Conservation (phyloP, 2,797 vertebrate species). For the Bovichtus variegatus region DNA sequence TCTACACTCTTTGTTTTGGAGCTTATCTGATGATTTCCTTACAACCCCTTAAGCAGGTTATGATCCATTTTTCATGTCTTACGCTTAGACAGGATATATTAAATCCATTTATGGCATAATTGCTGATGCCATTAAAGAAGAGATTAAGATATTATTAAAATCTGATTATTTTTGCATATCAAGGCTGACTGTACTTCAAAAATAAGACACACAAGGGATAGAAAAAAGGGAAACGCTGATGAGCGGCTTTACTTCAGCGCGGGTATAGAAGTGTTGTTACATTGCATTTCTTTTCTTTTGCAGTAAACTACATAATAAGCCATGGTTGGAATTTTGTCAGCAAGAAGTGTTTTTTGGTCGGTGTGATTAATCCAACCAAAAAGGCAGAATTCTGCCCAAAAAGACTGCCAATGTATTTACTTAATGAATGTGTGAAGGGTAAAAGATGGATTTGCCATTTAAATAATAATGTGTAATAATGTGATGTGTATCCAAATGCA, state of each 20-base stretch:
- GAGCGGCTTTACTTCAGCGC: neutral
- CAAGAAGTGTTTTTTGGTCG: constrained; percentile 15
- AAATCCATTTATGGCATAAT: constrained; percentile 74
- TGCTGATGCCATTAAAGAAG: constrained; percentile 68
- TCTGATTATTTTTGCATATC: constrained; percentile 66
- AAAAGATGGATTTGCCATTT: constrained; percentile 23
- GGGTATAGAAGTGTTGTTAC: neutral
- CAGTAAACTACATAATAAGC: neutral
- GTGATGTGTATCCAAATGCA: constrained; percentile 36
- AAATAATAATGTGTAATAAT: constrained; percentile 9
- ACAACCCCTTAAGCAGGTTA: constrained; percentile 67
- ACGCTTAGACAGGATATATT: constrained; percentile 59
- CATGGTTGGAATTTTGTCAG: constrained; percentile 1
- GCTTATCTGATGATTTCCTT: constrained; percentile 71
- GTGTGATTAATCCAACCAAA: constrained; percentile 2
- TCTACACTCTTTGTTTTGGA: constrained; percentile 64
- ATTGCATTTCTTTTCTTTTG: neutral
- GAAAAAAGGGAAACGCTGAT: constrained; percentile 12
- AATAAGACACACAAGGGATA: constrained; percentile 10
- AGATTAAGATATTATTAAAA: constrained; percentile 75
- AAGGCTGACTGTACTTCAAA: constrained; percentile 36
- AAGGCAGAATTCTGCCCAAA: neutral
- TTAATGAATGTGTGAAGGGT: constrained; percentile 7
- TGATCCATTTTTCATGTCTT: constrained; percentile 62
- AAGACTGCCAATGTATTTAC: neutral